Conservation (phyloP, 2,888 invertebrate genomes). For the Calliphora vomitoria region DNA sequence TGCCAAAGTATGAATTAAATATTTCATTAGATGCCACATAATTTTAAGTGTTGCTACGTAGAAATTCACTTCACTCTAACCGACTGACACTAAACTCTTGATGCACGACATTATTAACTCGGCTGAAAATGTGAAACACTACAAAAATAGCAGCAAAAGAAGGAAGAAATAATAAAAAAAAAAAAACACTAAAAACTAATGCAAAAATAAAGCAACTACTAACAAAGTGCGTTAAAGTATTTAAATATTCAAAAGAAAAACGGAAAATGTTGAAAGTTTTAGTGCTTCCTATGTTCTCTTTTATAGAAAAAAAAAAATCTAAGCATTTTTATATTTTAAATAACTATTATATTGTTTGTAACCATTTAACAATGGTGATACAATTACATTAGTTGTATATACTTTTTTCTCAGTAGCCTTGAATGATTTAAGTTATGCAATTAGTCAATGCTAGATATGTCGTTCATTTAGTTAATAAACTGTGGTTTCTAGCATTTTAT, state of each 20-base stretch:
- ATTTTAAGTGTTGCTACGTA: conserved; percentile 40
- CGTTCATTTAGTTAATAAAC: conserved; percentile 3
- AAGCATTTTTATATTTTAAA: background rate
- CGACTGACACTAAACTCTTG: conserved; percentile 21
- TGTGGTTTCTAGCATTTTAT: background rate
- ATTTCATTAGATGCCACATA: conserved; percentile 55
- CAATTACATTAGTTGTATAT: background rate
- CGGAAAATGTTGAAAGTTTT: conserved; percentile 4
- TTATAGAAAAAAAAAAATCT: background rate
- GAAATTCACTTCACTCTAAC: background rate
- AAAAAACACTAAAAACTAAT: background rate
- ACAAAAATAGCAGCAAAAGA: background rate
- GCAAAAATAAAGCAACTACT: background rate
- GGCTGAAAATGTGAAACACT: background rate
- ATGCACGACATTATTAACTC: conserved; percentile 46
- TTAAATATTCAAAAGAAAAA: conserved; percentile 4
- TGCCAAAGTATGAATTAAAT: conserved; percentile 42
- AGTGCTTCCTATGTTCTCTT: background rate
- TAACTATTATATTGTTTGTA: background rate
- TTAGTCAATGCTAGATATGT: background rate
- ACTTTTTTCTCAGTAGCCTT: background rate
- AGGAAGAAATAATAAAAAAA: background rate
- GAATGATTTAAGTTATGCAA: background rate
- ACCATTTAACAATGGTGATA: background rate
- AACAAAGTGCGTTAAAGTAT: conserved; percentile 46